Evolutionary conservation across 2,888 invertebrate species (phyloP).

Genomic region (Aspidiotus rigidus): DNA sequence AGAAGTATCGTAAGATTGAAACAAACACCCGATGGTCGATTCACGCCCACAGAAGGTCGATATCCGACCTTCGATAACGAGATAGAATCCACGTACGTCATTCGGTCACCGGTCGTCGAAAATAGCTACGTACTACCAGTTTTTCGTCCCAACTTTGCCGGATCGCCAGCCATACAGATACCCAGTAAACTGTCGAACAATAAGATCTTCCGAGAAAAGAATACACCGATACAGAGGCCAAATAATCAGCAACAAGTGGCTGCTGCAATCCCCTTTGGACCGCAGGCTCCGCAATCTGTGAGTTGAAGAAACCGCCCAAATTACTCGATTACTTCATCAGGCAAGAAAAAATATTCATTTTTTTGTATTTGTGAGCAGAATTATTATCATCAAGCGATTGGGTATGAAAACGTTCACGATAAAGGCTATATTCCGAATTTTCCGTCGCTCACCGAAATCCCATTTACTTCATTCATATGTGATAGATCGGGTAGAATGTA

Average conservation of each 20-base stretch:
- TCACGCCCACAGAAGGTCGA: conserved; percentile 41
- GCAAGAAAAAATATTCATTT: conserved; percentile 17
- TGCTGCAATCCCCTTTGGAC: not conserved
- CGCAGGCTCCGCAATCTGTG: not conserved
- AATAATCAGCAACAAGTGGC: conserved; percentile 6
- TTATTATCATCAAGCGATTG: conserved; percentile 17
- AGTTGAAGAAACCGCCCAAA: too few relatives aligned
- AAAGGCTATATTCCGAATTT: conserved; percentile 30
- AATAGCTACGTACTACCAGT: conserved; percentile 37
- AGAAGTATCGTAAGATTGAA: conserved; percentile 38
- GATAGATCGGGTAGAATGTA: conserved; percentile 38
- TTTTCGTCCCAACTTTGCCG: conserved; percentile 33
- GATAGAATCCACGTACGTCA: conserved; percentile 53
- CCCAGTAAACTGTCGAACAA: conserved; percentile 19
- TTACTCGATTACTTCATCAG: not conserved
- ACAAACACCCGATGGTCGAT: conserved; percentile 49
- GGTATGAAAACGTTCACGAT: conserved; percentile 14
- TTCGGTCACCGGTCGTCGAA: conserved; percentile 43
- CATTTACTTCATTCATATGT: conserved; percentile 37
- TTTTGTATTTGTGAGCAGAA: conserved; percentile 8
- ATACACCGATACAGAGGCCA: not conserved
- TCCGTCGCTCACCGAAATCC: conserved; percentile 36
- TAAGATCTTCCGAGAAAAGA: conserved; percentile 15
- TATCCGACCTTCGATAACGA: conserved; percentile 44
- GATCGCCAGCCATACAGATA: conserved; percentile 10